phyloP scores from a whole-genome alignment of 2,113 vertebrate species.

The Odontophorus gujanensis region DNA sequence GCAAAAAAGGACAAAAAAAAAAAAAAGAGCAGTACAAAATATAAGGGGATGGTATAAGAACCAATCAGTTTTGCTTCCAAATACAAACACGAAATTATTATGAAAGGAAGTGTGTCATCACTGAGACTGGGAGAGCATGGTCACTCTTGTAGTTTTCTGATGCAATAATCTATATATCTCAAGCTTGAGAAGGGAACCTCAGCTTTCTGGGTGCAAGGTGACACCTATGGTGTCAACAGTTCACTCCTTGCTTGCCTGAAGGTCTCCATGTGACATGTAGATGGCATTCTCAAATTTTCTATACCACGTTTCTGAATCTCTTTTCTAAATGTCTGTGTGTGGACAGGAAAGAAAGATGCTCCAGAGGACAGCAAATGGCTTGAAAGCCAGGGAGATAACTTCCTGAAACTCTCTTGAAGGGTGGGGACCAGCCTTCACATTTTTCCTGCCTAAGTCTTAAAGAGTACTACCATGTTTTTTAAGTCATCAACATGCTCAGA shows the following conservation, averaged over 20 bases:
- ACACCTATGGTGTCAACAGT: background rate
- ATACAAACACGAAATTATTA: background rate
- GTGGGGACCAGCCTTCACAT: background rate
- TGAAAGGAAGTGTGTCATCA: background rate
- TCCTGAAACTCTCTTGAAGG: background rate
- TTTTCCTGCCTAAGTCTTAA: background rate
- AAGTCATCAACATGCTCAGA: background rate
- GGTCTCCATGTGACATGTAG: background rate
- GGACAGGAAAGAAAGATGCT: background rate
- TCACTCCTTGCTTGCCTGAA: background rate
- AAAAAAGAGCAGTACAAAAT: background rate
- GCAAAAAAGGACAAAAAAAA: background rate
- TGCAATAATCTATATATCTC: background rate
- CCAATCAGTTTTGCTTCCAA: background rate
- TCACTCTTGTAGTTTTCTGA: background rate
- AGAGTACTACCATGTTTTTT: background rate
- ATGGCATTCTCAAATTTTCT: background rate
- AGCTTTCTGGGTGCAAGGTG: background rate
- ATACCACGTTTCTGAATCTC: background rate
- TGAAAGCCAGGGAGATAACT: background rate
- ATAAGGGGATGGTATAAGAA: background rate
- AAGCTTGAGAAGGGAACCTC: background rate
- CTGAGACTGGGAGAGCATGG: rapidly evolving
- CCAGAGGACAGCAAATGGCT: background rate
- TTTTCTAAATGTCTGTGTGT: background rate